Evolutionary conservation across 1,140 invertebrate genomes (phyloP).

Genomic region (Helicoverpa zea): DNA sequence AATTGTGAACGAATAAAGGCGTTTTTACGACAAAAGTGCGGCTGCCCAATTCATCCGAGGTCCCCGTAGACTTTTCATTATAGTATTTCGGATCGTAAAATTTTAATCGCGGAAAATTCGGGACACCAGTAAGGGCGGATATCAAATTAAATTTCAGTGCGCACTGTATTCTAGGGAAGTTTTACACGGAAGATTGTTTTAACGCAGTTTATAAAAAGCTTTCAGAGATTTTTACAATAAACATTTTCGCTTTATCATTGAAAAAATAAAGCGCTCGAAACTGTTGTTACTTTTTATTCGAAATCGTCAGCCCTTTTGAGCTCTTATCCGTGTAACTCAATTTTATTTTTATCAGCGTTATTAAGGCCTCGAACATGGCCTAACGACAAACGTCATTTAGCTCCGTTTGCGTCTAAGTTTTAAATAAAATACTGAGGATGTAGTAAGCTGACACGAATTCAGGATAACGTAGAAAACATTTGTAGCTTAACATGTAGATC

Average conservation of each 20-base stretch:
- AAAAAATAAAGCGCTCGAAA: not conserved
- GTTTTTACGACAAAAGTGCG: conserved; percentile 52
- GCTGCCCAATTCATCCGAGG: conserved; percentile 42
- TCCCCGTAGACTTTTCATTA: conserved; percentile 48
- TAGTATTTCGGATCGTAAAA: conserved; percentile 53
- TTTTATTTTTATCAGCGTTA: conserved; percentile 33
- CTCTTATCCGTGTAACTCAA: conserved; percentile 34
- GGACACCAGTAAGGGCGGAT: conserved; percentile 28
- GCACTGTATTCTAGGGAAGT: conserved; percentile 21
- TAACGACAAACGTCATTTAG: conserved; percentile 40
- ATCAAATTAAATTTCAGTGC: conserved; percentile 45
- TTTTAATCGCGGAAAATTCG: conserved; percentile 52
- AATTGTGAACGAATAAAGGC: conserved; percentile 52
- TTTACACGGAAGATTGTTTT: conserved; percentile 27
- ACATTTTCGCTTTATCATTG: not conserved
- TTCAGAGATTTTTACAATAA: conserved; percentile 3
- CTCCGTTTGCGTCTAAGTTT: conserved; percentile 11
- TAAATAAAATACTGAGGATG: not conserved
- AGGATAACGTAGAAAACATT: not conserved
- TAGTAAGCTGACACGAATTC: not conserved
- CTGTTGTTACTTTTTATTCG: conserved; percentile 32
- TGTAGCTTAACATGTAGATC: not conserved
- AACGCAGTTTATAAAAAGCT: conserved; percentile 10
- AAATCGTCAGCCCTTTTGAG: conserved; percentile 31
- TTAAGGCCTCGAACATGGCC: conserved; percentile 25